Percentiles rank a stretch among this genome's conserved stretches.
These are phyloP conservation scores for Troilus luridus DNA, from an alignment of 2,888 invertebrate species.

Conservation along the genomic window DNA sequence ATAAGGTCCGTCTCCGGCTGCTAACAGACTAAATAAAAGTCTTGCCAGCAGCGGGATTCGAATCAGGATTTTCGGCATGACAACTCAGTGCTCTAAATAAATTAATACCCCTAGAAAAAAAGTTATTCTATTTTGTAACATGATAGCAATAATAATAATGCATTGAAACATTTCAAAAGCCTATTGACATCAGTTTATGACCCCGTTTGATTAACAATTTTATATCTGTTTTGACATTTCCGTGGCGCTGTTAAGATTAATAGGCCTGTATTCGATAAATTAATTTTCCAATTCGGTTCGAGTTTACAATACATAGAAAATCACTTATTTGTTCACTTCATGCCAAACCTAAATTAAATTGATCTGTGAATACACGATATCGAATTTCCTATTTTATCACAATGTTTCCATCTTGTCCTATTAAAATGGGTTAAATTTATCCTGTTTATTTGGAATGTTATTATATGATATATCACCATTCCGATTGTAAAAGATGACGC, in stretches of 20 bases:
- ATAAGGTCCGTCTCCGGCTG: too few relatives aligned
- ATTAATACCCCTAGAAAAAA: too few relatives aligned
- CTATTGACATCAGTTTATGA: not conserved
- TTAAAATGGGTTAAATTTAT: too few relatives aligned
- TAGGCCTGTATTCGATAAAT: not conserved
- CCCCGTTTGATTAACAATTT: not conserved
- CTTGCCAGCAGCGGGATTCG: too few relatives aligned
- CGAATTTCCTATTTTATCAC: not conserved
- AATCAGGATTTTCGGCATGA: too few relatives aligned
- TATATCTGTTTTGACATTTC: not conserved
- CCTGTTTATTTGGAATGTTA: too few relatives aligned
- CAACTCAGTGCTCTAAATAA: too few relatives aligned
- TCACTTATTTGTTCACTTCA: not conserved
- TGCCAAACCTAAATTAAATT: not conserved
- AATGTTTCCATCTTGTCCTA: too few relatives aligned
- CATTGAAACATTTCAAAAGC: not conserved
- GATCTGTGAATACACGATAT: not conserved
- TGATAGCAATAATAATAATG: not conserved
- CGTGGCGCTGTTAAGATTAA: not conserved
- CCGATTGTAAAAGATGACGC: too few relatives aligned
- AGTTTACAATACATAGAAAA: not conserved
- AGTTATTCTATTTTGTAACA: not conserved
- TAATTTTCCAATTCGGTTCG: not conserved
- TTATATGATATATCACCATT: too few relatives aligned
- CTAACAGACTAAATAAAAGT: too few relatives aligned